Percentiles rank a stretch among this genome's conserved stretches.
These are phyloP conservation scores for Amazonetta brasiliensis DNA, from an alignment of 2,797 vertebrate genomes.

Conservation along the genomic window DNA sequence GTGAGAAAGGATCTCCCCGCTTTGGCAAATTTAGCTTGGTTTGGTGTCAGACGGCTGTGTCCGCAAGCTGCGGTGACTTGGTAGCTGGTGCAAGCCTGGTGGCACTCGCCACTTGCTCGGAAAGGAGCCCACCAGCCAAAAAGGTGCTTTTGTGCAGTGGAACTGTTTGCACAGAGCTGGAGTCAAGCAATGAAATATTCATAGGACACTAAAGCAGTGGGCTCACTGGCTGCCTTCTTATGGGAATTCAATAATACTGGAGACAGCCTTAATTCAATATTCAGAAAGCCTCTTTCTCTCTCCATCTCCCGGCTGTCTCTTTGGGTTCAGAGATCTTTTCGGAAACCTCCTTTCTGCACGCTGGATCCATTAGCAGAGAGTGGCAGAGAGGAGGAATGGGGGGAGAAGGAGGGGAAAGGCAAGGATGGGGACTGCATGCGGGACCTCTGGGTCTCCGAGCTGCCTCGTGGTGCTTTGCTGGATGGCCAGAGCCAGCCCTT, in stretches of 20 bases:
- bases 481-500: background rate
- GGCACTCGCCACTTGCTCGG: background rate
- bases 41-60: background rate
- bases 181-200: conserved; percentile 82
- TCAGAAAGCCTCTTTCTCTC: conserved; percentile 68
- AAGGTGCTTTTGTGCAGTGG: conserved; percentile 50
- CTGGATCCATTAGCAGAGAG: conserved; percentile 35
- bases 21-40: conserved; percentile 25
- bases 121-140: conserved; percentile 14
- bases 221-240: conserved; percentile 76
- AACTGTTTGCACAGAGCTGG: conserved; percentile 64
- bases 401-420: background rate
- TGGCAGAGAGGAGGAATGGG: rapidly evolving
- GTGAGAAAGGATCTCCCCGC: background rate
- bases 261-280: conserved; percentile 84
- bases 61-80: conserved; percentile 5
- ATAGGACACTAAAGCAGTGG: conserved; percentile 76
- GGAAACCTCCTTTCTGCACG: conserved; percentile 53
- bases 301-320: background rate
- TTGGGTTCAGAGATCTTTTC: conserved; percentile 67
- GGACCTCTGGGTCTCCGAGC: background rate
- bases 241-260: conserved; percentile 82
- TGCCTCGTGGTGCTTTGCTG: background rate
- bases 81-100: background rate
- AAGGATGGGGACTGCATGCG: background rate